phyloP scores from a whole-genome alignment of 2,113 vertebrate species.

The Hyperopisus bebe region DNA sequence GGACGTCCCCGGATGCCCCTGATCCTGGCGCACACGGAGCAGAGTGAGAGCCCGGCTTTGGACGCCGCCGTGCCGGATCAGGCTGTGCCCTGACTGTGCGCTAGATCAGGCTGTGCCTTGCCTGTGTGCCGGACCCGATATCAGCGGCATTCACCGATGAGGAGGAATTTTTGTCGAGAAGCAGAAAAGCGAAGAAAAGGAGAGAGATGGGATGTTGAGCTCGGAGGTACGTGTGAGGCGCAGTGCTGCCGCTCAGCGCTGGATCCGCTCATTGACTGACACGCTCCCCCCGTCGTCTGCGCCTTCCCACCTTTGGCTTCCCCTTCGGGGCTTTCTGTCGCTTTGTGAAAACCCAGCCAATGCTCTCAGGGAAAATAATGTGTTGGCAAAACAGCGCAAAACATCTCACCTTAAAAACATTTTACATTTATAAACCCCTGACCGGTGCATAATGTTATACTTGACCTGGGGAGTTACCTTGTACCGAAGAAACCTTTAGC shows the following conservation, averaged over 20 bases:
- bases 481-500: not conserved
- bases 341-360: slow-evolving; percentile 68
- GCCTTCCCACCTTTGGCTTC: slow-evolving; percentile 46
- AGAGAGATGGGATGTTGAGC: slow-evolving; percentile 32
- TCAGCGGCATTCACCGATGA: slow-evolving; percentile 71
- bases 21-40: slow-evolving; percentile 52
- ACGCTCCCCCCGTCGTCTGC: slow-evolving; percentile 43
- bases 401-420: slow-evolving; percentile 22
- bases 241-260: slow-evolving; percentile 79
- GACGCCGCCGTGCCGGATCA: slow-evolving; percentile 56
- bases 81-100: slow-evolving; percentile 40
- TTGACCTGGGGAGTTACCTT: not conserved
- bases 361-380: slow-evolving; percentile 75
- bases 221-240: slow-evolving; percentile 53
- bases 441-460: not conserved
- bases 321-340: slow-evolving; percentile 39
- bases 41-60: slow-evolving; percentile 52
- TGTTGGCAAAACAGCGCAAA: slow-evolving; percentile 41
- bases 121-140: slow-evolving; percentile 66
- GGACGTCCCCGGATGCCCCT: slow-evolving; percentile 41
- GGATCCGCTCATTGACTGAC: slow-evolving; percentile 80
- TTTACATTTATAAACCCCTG: not conserved
- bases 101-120: slow-evolving; percentile 61
- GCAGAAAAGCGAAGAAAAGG: slow-evolving; percentile 18
- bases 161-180: slow-evolving; percentile 38